Evolutionary conservation across 2,888 invertebrate species (phyloP).

Genomic region (Agriopis aurantiaria): DNA sequence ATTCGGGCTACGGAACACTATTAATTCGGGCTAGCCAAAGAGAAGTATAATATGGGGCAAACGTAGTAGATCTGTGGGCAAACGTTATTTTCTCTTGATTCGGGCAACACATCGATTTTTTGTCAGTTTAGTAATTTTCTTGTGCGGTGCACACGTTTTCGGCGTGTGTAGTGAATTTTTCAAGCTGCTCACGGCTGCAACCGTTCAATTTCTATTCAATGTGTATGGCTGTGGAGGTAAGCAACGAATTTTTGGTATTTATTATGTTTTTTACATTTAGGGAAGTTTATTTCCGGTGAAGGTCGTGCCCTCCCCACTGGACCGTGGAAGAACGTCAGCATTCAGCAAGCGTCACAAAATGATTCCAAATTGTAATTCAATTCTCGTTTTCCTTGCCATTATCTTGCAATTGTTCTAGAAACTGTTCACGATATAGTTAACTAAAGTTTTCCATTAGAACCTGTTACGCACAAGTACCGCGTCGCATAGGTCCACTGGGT

Average conservation of each 20-base stretch:
- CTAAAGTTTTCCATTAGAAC: not conserved
- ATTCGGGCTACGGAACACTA: too few species aligned
- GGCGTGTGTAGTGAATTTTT: slow-evolving; percentile 81
- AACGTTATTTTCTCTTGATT: too few species aligned
- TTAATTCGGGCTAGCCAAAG: too few species aligned
- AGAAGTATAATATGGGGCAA: too few species aligned
- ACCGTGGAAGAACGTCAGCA: slow-evolving; percentile 67
- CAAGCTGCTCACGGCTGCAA: slow-evolving; percentile 87
- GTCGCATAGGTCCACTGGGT: not conserved
- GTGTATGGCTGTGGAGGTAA: slow-evolving; percentile 95
- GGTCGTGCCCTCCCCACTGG: slow-evolving; percentile 71
- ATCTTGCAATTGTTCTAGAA: slow-evolving; percentile 35
- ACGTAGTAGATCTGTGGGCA: too few species aligned
- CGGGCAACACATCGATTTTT: too few species aligned
- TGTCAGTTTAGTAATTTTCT: slow-evolving; percentile 72
- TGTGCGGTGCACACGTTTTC: slow-evolving; percentile 83
- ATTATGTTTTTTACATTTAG: not conserved
- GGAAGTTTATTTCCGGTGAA: slow-evolving; percentile 51
- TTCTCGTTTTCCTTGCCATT: slow-evolving; percentile 53
- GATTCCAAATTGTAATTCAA: slow-evolving; percentile 59
- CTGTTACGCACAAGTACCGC: not conserved
- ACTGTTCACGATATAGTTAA: not conserved
- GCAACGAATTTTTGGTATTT: slow-evolving; percentile 60
- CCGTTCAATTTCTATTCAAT: slow-evolving; percentile 89
- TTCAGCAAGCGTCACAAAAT: slow-evolving; percentile 72